Evolutionary conservation across 2,888 invertebrate species (phyloP).

Genomic region (Cerastoderma edule): DNA sequence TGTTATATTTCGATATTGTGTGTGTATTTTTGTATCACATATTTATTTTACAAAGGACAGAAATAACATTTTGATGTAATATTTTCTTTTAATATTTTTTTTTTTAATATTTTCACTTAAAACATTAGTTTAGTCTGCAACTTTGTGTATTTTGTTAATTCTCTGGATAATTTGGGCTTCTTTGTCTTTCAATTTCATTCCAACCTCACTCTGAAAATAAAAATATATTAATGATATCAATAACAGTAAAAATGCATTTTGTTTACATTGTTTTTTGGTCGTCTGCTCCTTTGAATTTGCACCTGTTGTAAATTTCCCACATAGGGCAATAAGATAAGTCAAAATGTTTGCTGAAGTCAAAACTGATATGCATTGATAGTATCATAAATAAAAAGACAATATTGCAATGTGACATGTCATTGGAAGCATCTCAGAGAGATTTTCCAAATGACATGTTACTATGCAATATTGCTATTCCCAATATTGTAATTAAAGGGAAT

Average conservation of each 20-base stretch:
- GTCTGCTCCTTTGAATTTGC: background rate
- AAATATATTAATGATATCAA: conserved; percentile 6
- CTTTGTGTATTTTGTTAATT: conserved; percentile 81
- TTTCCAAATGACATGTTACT: too few species aligned
- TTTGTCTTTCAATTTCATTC: conserved; percentile 76
- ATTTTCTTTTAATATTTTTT: too few species aligned
- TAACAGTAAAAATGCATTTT: background rate
- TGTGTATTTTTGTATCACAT: background rate
- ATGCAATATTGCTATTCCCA: too few species aligned
- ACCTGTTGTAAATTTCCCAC: background rate
- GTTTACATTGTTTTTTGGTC: background rate
- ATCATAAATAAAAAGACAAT: too few species aligned
- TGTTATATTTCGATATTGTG: too few species aligned
- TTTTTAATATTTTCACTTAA: too few species aligned
- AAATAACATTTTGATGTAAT: background rate
- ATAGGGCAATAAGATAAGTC: background rate
- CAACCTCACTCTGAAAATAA: conserved; percentile 75
- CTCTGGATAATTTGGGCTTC: conserved; percentile 76
- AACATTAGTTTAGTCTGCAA: conserved; percentile 66
- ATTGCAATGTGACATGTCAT: too few species aligned
- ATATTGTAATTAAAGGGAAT: background rate
- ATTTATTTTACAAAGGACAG: background rate
- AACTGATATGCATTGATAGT: too few species aligned
- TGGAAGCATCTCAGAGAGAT: too few species aligned
- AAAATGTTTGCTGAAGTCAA: background rate